A percentile compares a stretch with the other conserved stretches of the same genome.
These are phyloP conservation scores for Aradophagus sp. DNA, from an alignment of 1,140 invertebrate genomes.

Conservation along the genomic window DNA sequence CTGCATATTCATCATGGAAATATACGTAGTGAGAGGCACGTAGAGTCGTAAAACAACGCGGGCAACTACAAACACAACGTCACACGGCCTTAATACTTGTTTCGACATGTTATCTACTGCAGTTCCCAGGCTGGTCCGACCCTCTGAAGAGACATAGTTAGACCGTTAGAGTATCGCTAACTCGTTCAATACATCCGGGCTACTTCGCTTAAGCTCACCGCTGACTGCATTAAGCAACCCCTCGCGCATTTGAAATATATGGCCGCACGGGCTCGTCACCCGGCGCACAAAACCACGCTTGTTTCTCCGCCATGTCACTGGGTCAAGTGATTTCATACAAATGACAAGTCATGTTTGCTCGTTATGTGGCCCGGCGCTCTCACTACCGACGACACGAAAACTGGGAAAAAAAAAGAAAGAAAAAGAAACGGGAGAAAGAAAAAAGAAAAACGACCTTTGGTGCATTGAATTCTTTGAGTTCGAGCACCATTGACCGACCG, in stretches of 20 bases:
- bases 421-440: too few species aligned
- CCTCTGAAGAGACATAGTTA: slow-evolving; percentile 51
- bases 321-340: slow-evolving; percentile 69
- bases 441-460: slow-evolving; percentile 48
- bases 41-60: slow-evolving; percentile 53
- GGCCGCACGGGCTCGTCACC: slow-evolving; percentile 13
- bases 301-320: slow-evolving; percentile 56
- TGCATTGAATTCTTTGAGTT: slow-evolving; percentile 34
- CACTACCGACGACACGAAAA: slow-evolving; percentile 31
- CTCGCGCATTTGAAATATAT: slow-evolving; percentile 45
- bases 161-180: slow-evolving; percentile 70
- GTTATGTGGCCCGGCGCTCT: slow-evolving; percentile 59
- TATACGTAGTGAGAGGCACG: slow-evolving; percentile 10
- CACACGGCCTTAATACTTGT: slow-evolving; percentile 44
- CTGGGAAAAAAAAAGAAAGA: too few species aligned
- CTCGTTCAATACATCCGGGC: slow-evolving; percentile 65
- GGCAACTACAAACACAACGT: slow-evolving; percentile 35
- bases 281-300: too few species aligned
- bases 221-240: slow-evolving; percentile 59
- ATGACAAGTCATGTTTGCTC: slow-evolving; percentile 65
- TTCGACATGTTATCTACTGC: slow-evolving; percentile 58
- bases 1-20: slow-evolving; percentile 33
- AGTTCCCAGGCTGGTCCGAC: slow-evolving; percentile 57
- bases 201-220: slow-evolving; percentile 59
- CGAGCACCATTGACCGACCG: slow-evolving; percentile 26